Base-by-base conservation (phyloP, 2,113 vertebrate genomes). In the Leiothrix lutea region DNA sequence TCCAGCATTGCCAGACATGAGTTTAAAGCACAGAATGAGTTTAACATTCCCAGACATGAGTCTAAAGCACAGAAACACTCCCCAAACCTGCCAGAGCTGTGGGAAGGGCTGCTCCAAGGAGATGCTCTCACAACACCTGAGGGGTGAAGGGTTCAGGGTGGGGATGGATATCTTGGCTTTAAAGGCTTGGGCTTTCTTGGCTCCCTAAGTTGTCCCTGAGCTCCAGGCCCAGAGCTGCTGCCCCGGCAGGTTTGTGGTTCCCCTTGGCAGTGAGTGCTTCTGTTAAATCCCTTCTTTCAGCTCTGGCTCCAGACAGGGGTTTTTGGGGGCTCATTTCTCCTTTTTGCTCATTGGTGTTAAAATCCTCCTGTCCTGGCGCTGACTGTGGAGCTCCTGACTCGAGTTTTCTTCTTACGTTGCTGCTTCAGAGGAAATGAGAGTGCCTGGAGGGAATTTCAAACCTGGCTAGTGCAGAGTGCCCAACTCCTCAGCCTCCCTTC, bases 391-490 rank as follows among this genome's bases (percentile, higher is more conserved):
- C 21, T 67, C 44, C 29, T 50, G 36, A 56, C 50, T 65, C 8
- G 8, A 26, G 11, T 80, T 88, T 82, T 65, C 50, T 45, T 82
- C 54, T 88, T 25, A 26, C 3, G 0, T 23, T 53, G 22, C 16
- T 56, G 5, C 60, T 88, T 80, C 60, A 86, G 56, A 74, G 50
- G 35, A 77, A 21, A 15, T 12, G 15, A 24, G 28, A 67, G 31
- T 1, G 5, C 38, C 71, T 51, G 36, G 28, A 92, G 79, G 82
- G 36, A 51, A 31, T 65, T 83, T 83, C 50, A 73, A 77, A 66
- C 33, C 40, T 0, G 3, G 26, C 48, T 56, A 6, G 13, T 31
- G 33, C 54, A 24, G 25, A 74, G 23, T 33, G 50, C 45, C 0
- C 3, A 81, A n/a, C 40, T 84, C 36, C 88, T 69, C 57, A 8